Conservation (phyloP, 2,113 vertebrate genomes). For the Perca flavescens region DNA sequence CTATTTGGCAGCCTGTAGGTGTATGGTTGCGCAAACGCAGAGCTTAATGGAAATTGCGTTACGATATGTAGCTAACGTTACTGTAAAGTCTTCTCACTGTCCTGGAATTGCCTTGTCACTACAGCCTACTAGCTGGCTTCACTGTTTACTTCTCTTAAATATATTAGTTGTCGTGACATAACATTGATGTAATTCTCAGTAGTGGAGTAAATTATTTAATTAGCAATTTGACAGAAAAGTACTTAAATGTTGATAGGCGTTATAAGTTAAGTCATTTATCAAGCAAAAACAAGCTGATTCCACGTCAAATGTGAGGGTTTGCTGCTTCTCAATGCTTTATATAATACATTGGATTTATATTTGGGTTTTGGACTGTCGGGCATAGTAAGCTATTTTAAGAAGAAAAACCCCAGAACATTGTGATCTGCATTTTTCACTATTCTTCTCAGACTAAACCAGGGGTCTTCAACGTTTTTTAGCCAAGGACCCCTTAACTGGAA, state of each 20-base stretch:
- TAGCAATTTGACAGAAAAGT: too few species aligned
- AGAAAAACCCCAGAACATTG: not conserved
- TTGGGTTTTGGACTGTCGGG: not conserved
- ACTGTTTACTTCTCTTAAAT: not conserved
- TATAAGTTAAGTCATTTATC: not conserved
- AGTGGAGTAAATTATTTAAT: too few species aligned
- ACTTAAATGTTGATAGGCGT: not conserved
- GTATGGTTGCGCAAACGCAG: not conserved
- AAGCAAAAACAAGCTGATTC: not conserved
- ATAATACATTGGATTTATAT: not conserved
- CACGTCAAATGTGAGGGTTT: not conserved
- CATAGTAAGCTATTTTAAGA: not conserved
- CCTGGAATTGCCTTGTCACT: conserved; percentile 74
- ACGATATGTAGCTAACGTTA: too few species aligned
- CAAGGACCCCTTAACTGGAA: too few species aligned
- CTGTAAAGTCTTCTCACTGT: conserved; percentile 21
- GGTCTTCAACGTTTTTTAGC: too few species aligned
- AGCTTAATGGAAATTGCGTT: not conserved
- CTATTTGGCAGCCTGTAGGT: not conserved
- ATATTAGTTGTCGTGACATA: not conserved
- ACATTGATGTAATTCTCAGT: not conserved
- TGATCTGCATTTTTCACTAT: not conserved
- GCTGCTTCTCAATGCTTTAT: not conserved
- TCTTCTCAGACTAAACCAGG: too few species aligned
- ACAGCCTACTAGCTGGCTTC: conserved; percentile 37